These are phyloP conservation scores for Leptinotarsa undecemlineata DNA, from an alignment of 1,140 invertebrate genomes.

Conservation along the genomic window DNA sequence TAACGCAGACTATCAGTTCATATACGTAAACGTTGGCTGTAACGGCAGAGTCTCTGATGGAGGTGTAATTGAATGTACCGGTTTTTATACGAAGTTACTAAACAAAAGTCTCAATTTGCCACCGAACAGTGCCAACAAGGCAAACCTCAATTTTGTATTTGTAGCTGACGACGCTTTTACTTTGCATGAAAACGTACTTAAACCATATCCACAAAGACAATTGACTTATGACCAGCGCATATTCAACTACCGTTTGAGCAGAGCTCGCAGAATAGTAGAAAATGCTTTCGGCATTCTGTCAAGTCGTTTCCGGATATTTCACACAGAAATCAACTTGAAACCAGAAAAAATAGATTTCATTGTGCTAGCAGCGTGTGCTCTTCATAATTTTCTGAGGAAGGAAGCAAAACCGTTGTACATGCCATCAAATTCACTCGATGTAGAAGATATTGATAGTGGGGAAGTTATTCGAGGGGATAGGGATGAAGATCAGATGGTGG, in stretches of 20 bases:
- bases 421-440: neutral
- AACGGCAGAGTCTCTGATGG: slow-evolving; percentile 46
- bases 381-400: slow-evolving; percentile 3
- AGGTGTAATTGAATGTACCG: slow-evolving; percentile 32
- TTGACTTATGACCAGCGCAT: slow-evolving; percentile 6
- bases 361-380: neutral
- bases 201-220: slow-evolving; percentile 19
- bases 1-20: slow-evolving; percentile 48
- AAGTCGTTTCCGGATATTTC: slow-evolving; percentile 7
- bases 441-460: slow-evolving; percentile 22
- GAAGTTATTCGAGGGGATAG: slow-evolving; percentile 9
- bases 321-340: slow-evolving; percentile 6
- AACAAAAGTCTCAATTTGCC: slow-evolving; percentile 6
- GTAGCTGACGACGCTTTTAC: slow-evolving; percentile 23
- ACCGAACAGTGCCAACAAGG: neutral
- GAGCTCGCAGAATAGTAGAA: slow-evolving; percentile 25
- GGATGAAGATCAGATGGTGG: neutral
- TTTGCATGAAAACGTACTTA: slow-evolving; percentile 25
- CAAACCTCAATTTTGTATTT: slow-evolving; percentile 10
- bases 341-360: slow-evolving; percentile 14
- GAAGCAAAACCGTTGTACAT: neutral
- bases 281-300: slow-evolving; percentile 27
- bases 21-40: slow-evolving; percentile 45
- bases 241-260: slow-evolving; percentile 14
- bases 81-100: neutral